Percentiles rank a stretch among this genome's conserved stretches.
Evolutionary conservation across 1,140 invertebrate species (phyloP).

Genomic region (Paralvinella palmiformis): DNA sequence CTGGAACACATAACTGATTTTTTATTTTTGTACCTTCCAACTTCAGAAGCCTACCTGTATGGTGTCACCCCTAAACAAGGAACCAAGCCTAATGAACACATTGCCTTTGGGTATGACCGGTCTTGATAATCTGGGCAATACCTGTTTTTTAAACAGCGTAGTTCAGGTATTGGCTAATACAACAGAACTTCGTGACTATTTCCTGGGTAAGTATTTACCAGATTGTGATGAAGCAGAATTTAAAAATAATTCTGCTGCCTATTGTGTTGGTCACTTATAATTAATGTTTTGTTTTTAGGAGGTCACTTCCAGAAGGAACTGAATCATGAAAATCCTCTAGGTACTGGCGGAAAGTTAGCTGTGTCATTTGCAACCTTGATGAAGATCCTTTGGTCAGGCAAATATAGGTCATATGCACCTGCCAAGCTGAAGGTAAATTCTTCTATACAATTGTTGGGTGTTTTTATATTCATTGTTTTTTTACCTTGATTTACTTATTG

Average conservation of each 20-base stretch:
- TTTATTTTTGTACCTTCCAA: neutral
- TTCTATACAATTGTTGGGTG: too few relatives aligned
- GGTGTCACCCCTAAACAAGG: slow-evolving; percentile 42
- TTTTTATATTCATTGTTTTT: too few relatives aligned
- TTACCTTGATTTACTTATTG: too few relatives aligned
- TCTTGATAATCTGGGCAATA: slow-evolving; percentile 50
- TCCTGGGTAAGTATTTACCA: slow-evolving; percentile 46
- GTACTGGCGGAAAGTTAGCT: slow-evolving; percentile 50
- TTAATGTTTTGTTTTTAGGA: slow-evolving; percentile 13
- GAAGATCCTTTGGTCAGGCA: slow-evolving; percentile 48
- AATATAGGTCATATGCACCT: slow-evolving; percentile 44
- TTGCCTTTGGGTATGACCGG: slow-evolving; percentile 47
- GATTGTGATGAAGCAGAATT: neutral
- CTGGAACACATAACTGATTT: neutral
- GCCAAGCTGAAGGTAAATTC: slow-evolving; percentile 52
- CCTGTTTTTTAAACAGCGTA: slow-evolving; percentile 52
- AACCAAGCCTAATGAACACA: slow-evolving; percentile 23
- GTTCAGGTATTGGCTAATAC: slow-evolving; percentile 52
- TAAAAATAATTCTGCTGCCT: neutral
- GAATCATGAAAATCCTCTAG: slow-evolving; percentile 47
- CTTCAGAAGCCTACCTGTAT: slow-evolving; percentile 47
- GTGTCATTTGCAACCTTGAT: slow-evolving; percentile 49
- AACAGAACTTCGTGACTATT: slow-evolving; percentile 47
- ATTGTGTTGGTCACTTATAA: too few relatives aligned
- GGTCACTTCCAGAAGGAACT: slow-evolving; percentile 40